Conservation (phyloP, 2,797 vertebrate species). For the Ceyx erithaca region DNA sequence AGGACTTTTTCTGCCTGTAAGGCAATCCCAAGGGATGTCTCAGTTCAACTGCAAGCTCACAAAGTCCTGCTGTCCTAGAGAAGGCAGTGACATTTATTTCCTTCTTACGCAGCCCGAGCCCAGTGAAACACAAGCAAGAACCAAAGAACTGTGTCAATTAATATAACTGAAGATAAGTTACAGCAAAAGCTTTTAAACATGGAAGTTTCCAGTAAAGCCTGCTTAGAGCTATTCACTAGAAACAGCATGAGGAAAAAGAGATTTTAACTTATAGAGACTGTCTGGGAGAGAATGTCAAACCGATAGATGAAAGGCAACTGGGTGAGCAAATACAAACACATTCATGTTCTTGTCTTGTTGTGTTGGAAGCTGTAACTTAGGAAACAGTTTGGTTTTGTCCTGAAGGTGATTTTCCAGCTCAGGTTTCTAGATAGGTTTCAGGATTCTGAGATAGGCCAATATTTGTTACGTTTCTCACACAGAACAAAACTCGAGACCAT, state of each 20-base stretch:
- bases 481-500: neutral
- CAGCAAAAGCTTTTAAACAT: constrained; percentile 1
- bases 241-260: neutral
- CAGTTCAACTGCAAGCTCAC: constrained; percentile 15
- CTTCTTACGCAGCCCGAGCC: neutral
- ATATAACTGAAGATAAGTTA: neutral
- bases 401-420: neutral
- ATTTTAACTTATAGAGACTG: neutral
- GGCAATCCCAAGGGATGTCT: constrained; percentile 41
- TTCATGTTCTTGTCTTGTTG: neutral
- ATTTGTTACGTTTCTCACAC: neutral
- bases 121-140: neutral
- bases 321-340: neutral
- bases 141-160: neutral
- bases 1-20: constrained; percentile 54
- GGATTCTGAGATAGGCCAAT: neutral
- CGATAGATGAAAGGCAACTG: neutral
- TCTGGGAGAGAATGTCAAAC: neutral
- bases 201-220: neutral
- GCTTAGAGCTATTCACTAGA: neutral
- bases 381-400: neutral
- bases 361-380: neutral
- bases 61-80: constrained; percentile 28
- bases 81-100: constrained; percentile 33
- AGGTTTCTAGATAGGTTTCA: neutral